Evolutionary conservation across 2,113 vertebrate species (phyloP).

Genomic region (Pluvialis apricaria): DNA sequence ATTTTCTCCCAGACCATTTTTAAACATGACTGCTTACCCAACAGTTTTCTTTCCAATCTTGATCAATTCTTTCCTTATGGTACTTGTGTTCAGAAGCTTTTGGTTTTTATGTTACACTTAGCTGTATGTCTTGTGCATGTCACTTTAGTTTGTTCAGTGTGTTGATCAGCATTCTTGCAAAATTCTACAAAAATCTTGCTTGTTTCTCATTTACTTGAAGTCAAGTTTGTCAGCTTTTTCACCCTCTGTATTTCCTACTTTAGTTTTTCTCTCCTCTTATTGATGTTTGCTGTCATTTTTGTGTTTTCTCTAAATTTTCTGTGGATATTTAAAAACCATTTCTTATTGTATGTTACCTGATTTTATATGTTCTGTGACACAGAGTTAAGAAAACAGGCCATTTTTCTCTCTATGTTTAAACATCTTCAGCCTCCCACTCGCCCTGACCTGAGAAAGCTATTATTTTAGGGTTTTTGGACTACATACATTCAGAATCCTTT

Average conservation of each 20-base stretch:
- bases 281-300: background rate
- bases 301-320: background rate
- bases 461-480: background rate
- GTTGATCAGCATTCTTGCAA: background rate
- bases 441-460: background rate
- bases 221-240: background rate
- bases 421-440: fast-evolving
- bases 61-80: background rate
- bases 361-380: background rate
- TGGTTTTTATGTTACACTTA: background rate
- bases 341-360: background rate
- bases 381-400: background rate
- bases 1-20: background rate
- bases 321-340: background rate
- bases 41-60: background rate
- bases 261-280: background rate
- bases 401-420: background rate
- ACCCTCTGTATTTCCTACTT: background rate
- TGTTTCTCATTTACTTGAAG: background rate
- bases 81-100: background rate
- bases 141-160: background rate
- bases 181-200: background rate
- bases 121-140: fast-evolving
- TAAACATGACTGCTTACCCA: background rate
- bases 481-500: background rate